These are phyloP conservation scores for Lamellibrachia columna DNA, from an alignment of 2,888 invertebrate genomes.

Conservation along the genomic window DNA sequence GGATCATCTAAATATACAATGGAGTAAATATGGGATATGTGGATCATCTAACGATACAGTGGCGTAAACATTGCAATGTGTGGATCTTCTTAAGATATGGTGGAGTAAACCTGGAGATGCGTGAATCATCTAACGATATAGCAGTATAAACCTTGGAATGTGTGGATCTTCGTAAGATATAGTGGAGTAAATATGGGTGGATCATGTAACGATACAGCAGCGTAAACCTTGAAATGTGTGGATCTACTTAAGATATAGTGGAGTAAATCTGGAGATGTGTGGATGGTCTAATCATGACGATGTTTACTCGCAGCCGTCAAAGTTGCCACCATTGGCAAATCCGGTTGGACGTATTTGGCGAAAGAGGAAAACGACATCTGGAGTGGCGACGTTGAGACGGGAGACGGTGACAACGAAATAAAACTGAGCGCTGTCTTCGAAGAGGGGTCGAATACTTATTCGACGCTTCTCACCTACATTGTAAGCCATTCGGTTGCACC, in stretches of 20 bases:
- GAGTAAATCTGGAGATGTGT: not conserved
- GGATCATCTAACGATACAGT: too few species aligned
- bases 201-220: not conserved
- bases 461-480: not conserved
- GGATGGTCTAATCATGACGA: not conserved
- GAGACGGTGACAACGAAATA: not conserved
- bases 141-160: too few species aligned
- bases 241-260: too few species aligned
- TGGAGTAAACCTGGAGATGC: too few species aligned
- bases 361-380: not conserved
- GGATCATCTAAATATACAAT: too few species aligned
- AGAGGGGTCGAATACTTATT: not conserved
- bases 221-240: not conserved
- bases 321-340: not conserved
- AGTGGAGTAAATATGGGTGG: too few species aligned
- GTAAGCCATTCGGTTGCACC: not conserved
- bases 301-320: not conserved
- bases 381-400: not conserved
- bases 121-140: too few species aligned
- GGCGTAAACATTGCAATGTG: too few species aligned
- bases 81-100: too few species aligned
- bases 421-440: not conserved
- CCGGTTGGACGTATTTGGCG: not conserved
- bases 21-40: too few species aligned
- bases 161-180: too few species aligned